Percentiles rank a stretch among this genome's conserved stretches.
These are phyloP conservation scores for Platichthys flesus DNA, from an alignment of 2,113 vertebrate species.

Conservation along the genomic window DNA sequence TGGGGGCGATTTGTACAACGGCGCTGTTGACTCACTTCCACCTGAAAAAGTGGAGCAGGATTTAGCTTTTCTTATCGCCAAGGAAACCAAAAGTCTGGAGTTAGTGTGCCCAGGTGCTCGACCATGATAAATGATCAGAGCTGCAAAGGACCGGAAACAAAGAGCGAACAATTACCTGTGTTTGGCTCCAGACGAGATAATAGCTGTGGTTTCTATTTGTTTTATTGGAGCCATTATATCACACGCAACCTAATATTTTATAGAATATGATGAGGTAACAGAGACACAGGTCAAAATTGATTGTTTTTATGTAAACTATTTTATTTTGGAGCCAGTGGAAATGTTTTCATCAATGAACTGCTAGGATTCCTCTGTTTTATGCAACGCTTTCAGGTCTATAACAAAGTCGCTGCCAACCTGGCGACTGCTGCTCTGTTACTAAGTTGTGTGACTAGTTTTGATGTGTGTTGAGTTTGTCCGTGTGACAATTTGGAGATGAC, in stretches of 20 bases:
- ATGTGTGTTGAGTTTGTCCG: neutral
- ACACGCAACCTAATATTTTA: too few species aligned
- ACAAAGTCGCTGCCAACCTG: conserved; percentile 5
- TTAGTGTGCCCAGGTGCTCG: conserved; percentile 47
- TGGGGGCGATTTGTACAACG: conserved; percentile 73
- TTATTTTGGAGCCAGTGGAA: neutral
- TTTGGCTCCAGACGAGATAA: conserved; percentile 26
- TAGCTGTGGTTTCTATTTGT: conserved; percentile 6
- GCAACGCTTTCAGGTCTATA: neutral
- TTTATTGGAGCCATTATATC: neutral
- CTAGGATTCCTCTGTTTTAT: too few species aligned
- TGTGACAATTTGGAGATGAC: conserved; percentile 12
- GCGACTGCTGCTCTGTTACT: conserved; percentile 7
- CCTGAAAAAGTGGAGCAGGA: conserved; percentile 72
- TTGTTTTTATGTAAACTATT: neutral
- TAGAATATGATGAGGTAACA: neutral
- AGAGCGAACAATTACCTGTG: conserved; percentile 45
- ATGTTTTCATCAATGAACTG: conserved; percentile 44
- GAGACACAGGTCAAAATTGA: too few species aligned
- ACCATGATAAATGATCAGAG: conserved; percentile 53
- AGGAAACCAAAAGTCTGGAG: conserved; percentile 70
- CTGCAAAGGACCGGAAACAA: conserved; percentile 32
- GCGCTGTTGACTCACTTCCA: conserved; percentile 78
- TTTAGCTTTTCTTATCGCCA: conserved; percentile 77
- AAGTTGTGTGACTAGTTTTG: conserved; percentile 19